These are phyloP conservation scores for Sesamia inferens DNA, from an alignment of 2,888 invertebrate genomes.

Conservation along the genomic window DNA sequence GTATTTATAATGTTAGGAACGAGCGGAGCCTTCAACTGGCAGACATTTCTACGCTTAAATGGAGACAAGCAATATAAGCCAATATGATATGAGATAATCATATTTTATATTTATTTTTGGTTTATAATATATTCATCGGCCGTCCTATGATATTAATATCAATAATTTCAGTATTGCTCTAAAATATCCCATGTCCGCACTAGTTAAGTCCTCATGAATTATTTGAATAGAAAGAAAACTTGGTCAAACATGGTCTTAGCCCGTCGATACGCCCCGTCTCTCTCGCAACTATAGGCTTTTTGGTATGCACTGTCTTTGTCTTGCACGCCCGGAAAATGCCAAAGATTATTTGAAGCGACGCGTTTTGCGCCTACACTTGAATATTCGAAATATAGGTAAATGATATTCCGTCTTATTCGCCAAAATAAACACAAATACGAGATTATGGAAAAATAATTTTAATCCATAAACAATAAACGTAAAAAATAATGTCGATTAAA, in stretches of 20 bases:
- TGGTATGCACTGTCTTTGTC: conserved; percentile 69
- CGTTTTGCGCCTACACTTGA: conserved; percentile 54
- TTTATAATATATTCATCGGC: neutral
- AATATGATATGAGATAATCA: no score
- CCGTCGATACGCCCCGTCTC: conserved; percentile 73
- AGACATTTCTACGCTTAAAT: no score
- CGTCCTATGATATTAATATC: neutral
- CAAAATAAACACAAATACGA: no score
- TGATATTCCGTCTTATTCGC: no score
- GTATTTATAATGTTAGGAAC: no score
- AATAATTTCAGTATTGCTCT: conserved; percentile 48
- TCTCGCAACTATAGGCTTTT: conserved; percentile 57
- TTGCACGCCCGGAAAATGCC: conserved; percentile 74
- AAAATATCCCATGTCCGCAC: conserved; percentile 60
- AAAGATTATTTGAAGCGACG: conserved; percentile 71
- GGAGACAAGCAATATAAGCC: no score
- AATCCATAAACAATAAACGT: no score
- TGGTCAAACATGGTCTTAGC: conserved; percentile 79
- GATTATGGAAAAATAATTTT: no score
- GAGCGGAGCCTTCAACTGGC: no score
- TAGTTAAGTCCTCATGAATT: conserved; percentile 77
- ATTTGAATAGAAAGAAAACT: conserved; percentile 83
- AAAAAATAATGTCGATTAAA: no score
- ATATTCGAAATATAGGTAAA: neutral
- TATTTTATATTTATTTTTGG: no score